phyloP scores from a whole-genome alignment of 1,140 invertebrate species.

The Drosophila kanapiae region DNA sequence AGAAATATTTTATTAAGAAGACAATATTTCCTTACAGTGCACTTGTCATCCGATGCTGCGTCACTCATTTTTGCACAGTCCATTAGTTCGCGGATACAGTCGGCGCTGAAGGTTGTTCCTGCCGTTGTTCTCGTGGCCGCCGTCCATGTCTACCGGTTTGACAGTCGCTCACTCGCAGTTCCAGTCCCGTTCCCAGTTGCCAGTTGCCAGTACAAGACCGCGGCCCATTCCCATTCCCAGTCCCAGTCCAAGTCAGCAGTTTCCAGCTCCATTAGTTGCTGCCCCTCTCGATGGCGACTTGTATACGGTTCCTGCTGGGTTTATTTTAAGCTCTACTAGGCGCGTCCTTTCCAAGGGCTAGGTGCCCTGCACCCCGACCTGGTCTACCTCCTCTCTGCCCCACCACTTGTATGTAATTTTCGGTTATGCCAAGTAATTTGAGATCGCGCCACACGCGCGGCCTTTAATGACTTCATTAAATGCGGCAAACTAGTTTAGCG shows the following conservation, averaged over 20 bases:
- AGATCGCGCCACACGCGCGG: slow-evolving; percentile 83
- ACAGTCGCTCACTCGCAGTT: slow-evolving; percentile 70
- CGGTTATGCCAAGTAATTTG: slow-evolving; percentile 82
- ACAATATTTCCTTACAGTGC: slow-evolving; percentile 4
- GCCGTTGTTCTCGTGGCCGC: slow-evolving; percentile 35
- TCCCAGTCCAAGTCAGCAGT: slow-evolving; percentile 33
- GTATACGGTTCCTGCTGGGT: slow-evolving; percentile 44
- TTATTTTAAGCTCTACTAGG: slow-evolving; percentile 72
- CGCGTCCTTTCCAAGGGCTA: slow-evolving; percentile 58
- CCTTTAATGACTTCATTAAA: slow-evolving; percentile 84
- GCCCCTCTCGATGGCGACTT: slow-evolving; percentile 29
- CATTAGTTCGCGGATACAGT: slow-evolving; percentile 81
- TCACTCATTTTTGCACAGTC: slow-evolving; percentile 82
- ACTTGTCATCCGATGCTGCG: slow-evolving; percentile 63
- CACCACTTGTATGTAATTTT: slow-evolving; percentile 71
- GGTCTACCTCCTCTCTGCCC: slow-evolving; percentile 6
- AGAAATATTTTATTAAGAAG: not conserved
- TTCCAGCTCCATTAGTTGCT: slow-evolving; percentile 66
- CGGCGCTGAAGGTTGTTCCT: slow-evolving; percentile 69
- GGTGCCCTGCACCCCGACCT: not conserved
- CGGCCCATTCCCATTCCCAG: not conserved
- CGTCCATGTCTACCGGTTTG: slow-evolving; percentile 65
- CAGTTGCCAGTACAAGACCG: slow-evolving; percentile 7
- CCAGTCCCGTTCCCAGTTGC: slow-evolving; percentile 28
- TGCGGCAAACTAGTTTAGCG: slow-evolving; percentile 75